Evolutionary conservation across 2,113 vertebrate genomes (phyloP), one percentile per base, ranked within the genome.

Genomic region (Tringa solitaria): DNA sequence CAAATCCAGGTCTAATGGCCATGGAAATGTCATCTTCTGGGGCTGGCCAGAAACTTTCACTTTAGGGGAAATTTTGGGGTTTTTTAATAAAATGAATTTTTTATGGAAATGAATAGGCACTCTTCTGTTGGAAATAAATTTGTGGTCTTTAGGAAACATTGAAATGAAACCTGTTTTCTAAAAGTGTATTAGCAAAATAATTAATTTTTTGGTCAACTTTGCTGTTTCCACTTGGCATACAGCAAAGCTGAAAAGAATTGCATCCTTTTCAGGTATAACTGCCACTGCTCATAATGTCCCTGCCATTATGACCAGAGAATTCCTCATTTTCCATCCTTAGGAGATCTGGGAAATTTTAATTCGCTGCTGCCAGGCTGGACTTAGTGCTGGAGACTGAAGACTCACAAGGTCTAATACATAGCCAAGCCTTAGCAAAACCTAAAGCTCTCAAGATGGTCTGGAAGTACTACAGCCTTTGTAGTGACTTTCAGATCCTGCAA

Each of bases 201-300:
- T 21, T 30, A 33, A 20, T 39, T 39, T 1, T 45, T 82, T 24
- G 0, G 19, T 75, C 8, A 72, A 4, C 72, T 77, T 77, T 43
- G 28, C 19, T 65, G 35, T 51, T 83, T 69, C 39, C 28, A 70
- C 10, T 61, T 0, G 0, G 23, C 32, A 77, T 39, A 51, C 2
- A 12, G 77, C 16, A 41, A 93, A 82, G 19, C 8, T 59, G 43
- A 74, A 39, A 78, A 69, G 43, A 77, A 72, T 4, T 53, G 68
- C 23, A 53, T 28, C 3, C 0, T 59, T 87, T 92, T 64, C 63
- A 84, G 35, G 33, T 17, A 28, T 35, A 75, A 59, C 45, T 84
- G n/a, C 24, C 30, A 39, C 63, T 56, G 45, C 18, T 65, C 2
- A 12, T 56, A 43, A 54, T 12, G 4, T 21, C 14, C 10, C 30